Base-by-base conservation (phyloP, 2,113 vertebrate species). In the Pica pica region DNA sequence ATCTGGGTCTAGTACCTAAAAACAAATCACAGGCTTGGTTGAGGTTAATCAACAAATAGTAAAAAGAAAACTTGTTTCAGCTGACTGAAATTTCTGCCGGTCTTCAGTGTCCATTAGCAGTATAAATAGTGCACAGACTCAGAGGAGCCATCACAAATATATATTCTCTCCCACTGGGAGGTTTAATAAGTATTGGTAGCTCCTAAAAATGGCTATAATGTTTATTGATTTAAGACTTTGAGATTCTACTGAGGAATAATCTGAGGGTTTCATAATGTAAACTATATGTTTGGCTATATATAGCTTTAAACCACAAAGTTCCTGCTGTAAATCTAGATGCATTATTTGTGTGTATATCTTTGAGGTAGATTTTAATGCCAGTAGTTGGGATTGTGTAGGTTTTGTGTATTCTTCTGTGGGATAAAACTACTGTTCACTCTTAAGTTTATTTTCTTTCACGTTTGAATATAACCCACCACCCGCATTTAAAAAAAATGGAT, bases 181-280 rank as follows among this genome's bases (percentile, higher is more conserved):
- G 19, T 87, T 93, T 84, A 78, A 47, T 76, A 82, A 95, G 59
- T 92, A 96, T 92, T 95, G 92, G 93, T 80, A 90, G 44, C 87
- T 96, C 76, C 88, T 93, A 92, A 93, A 96, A 95, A 93, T 73
- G 53, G 63, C 63, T 87, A 73, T 95, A 97, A 94, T 97, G 75
- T 89, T 96, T 97, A 98, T 98, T 97, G 98, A 97, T 98, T 97
- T 95, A 92, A 95, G 78, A 65, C 88, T 95, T 71, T 95, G 92
- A 68, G 31, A 73, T 73, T 91, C 47, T 80, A 88, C 91, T 95
- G 93, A 95, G 20, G 80, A 93, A 91, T 96, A 92, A 92, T 90
- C 39, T 95, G 55, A 81, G 68, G 70, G 42, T 77, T 96, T 89
- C 73, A 17, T 91, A 70, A 80, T 61, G 41, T 90, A 77, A 97